Evolutionary conservation across 2,888 invertebrate species (phyloP), one percentile per base, ranked within the genome.

Genomic region (Conus canariensis): DNA sequence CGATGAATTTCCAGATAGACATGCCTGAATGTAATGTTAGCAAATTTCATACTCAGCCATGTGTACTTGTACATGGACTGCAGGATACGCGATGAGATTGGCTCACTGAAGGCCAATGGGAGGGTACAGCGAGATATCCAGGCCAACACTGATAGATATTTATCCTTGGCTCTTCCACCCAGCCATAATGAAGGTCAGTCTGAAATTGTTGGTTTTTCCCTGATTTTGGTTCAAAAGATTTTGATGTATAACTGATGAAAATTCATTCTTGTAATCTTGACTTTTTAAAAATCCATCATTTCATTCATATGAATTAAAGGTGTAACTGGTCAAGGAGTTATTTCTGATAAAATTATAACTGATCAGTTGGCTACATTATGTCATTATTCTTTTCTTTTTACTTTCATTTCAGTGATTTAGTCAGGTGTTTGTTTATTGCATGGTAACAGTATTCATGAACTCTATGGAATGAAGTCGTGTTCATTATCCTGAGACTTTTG

Each of bases 181-280:
- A 94, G 94, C 91, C 95, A 96, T 91, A 95, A 95, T 94, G 94
- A 94, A 94, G 95, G 96, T 95, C 91, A 22, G 88, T 22, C 22
- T n/a, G 56, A 30, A 77, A 7, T 30, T 77, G 5, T 25, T 19
- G 5, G 9, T 25, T 9, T 30, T 77, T 77, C 30, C 19, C 70
- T 22, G 16, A 16, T 64, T 64, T 16, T 0, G 64, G 10, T 7
- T 64, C 12, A 64, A 64, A 64, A 16, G 64, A 14, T 64, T 14
- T 64, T 64, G 10, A 10, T 70, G 70, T 22, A 22, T 70, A 70
- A 70, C 19, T 8, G 70, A 70, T 19, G 70, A 22, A 70, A 70
- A 22, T 70, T 70, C 45, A 45, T 45, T 45, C 45, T 64, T 10
- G 64, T 14, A 64, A 64, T 14, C 12, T 64, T 64, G 64, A 7